Conservation (phyloP, 2,797 vertebrate genomes). For the Menidia menidia region DNA sequence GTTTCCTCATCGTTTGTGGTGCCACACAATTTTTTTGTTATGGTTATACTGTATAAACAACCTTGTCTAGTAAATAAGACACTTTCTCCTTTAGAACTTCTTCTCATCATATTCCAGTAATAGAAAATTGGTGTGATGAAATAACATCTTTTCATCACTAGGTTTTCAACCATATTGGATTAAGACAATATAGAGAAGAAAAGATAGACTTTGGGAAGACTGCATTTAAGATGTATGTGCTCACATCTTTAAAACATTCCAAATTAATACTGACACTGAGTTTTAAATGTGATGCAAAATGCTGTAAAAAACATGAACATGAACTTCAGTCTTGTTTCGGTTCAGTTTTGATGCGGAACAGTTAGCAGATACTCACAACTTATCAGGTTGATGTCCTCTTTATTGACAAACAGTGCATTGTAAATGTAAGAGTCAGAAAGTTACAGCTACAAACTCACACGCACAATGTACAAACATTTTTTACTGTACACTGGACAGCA, state of each 20-base stretch:
- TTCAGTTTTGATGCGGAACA: background rate
- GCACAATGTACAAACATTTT: slow-evolving; percentile 74
- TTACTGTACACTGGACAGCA: slow-evolving; percentile 73
- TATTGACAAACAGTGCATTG: slow-evolving; percentile 80
- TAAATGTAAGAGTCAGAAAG: slow-evolving; percentile 77
- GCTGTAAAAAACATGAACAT: background rate
- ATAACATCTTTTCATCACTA: no score
- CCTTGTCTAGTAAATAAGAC: background rate
- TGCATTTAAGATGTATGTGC: no score
- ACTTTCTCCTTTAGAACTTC: background rate
- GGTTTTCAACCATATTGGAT: no score
- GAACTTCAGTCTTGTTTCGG: background rate
- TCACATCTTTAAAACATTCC: background rate
- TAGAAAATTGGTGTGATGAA: background rate
- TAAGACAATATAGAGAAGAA: background rate
- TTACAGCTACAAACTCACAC: slow-evolving; percentile 76
- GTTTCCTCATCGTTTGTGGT: background rate
- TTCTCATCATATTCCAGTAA: background rate
- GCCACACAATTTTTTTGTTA: background rate
- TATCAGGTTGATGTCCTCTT: slow-evolving; percentile 62
- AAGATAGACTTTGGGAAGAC: background rate
- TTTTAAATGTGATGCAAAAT: background rate
- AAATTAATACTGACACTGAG: background rate
- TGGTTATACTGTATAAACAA: background rate
- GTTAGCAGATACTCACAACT: slow-evolving; percentile 6